Evolutionary conservation across 2,888 invertebrate species (phyloP), one percentile per base, ranked within the genome.

Genomic region (Trichopria drosophilae): DNA sequence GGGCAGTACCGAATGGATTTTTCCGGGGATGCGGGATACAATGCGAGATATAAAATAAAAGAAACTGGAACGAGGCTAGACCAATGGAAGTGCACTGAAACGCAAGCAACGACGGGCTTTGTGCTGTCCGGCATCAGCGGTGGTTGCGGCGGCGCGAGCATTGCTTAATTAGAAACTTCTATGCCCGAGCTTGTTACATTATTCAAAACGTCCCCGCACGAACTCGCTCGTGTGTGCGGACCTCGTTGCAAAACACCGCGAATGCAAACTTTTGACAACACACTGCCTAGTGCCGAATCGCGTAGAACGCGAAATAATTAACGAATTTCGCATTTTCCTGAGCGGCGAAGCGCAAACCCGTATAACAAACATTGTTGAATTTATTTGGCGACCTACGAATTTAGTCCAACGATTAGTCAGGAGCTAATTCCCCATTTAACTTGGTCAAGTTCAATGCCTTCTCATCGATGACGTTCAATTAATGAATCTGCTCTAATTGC

Each of bases 151-250:
- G 39, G 52, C 56, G 53, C 52, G 59, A 59, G 60, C 57, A 53
- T 59, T 62, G 71, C 68, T 73, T 75, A 75, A 75, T 75, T 75
- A 75, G 72, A 72, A 75, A 74, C 72, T 74, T 71, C 60, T 60
- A 62, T 61, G 57, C 51, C 60, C 53, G 60, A 63, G 66, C 67
- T 72, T 68, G 72, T 73, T 75, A 73, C 71, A 74, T 75, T 73
- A 75, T 75, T 72, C 72, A 70, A 66, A 71, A 65, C 66, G 60
- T 65, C 60, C 66, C 60, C 64, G 64, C 63, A 64, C n/a, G 64
- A 68, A 69, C 69, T 68, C 68, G 54, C 56, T 57, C 52, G 61
- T 62, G 56, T 51, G 58, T 2, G 47, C 13, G 13, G 23, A 31
- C 32, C 55, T 49, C 58, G 51, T 60, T 64, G 67, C 69, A 68